phyloP scores from a whole-genome alignment of 2,888 invertebrate genomes.

The Drosophila helvetica region DNA sequence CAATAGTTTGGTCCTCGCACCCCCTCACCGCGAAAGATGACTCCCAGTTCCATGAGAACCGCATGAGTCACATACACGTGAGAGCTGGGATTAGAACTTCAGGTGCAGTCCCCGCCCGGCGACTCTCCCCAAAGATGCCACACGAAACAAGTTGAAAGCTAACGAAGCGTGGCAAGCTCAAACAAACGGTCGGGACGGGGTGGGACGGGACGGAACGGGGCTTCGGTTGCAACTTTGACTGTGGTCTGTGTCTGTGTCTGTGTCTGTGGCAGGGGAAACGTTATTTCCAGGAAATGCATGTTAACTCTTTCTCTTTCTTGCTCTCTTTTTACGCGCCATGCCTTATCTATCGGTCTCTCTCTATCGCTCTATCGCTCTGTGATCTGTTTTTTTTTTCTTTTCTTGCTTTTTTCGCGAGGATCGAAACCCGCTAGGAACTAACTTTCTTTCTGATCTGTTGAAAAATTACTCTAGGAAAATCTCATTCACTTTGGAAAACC shows the following conservation, averaged over 20 bases:
- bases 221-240: constrained; percentile 20
- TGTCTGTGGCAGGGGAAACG: constrained; percentile 58
- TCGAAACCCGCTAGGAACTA: constrained; percentile 38
- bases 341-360: not conserved
- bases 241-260: not conserved
- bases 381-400: constrained; percentile 10
- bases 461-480: constrained; percentile 33
- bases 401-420: constrained; percentile 7
- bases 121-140: not conserved
- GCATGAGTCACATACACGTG: not conserved
- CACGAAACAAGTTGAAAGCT: constrained; percentile 38
- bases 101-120: not conserved
- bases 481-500: constrained; percentile 17
- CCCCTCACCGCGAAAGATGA: too few species aligned
- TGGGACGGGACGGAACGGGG: constrained; percentile 23
- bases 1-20: too few species aligned
- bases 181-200: too few species aligned
- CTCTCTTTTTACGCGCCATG: too few species aligned
- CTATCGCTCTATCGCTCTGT: constrained; percentile 4
- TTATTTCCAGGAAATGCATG: constrained; percentile 70
- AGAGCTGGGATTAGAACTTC: constrained; percentile 1
- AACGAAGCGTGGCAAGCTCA: constrained; percentile 39
- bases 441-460: constrained; percentile 33
- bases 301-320: constrained; percentile 35
- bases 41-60: too few species aligned